Base-by-base conservation (phyloP, 2,888 invertebrate species). In the Pollenia griseotomentosa region DNA sequence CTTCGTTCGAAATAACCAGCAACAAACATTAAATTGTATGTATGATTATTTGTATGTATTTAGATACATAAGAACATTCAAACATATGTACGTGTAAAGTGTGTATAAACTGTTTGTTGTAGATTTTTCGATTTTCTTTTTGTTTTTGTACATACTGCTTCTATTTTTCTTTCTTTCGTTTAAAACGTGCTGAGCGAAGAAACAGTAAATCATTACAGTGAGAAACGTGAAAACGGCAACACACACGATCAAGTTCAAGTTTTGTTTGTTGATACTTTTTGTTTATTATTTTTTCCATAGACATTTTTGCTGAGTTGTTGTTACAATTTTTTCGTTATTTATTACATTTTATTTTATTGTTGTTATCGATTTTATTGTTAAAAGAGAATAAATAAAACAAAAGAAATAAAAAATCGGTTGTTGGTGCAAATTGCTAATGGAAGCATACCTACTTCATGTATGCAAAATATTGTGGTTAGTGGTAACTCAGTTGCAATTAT, bases 171-270 rank as follows among this genome's bases (percentile, higher is more conserved):
- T 89, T 87, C 88, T 91, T 88, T 88, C 80, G 87, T 83, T 92
- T 93, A 92, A 93, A 92, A 93, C 92, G 93, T 93, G 93, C 93
- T 93, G 89, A 90, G 87, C 71, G 88, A 89, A 90, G 91, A 89
- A 92, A 93, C 92, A 90, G 93, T 93, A 92, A 93, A 92, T 93
- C 93, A 93, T 92, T 92, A 89, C 89, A 90, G 90, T 90, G 90
- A 90, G 92, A 92, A 92, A 92, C 93, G 92, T 92, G 90, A 90
- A 89, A 90, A 89, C 88, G 89, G 89, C 88, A 89, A 88, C 87
- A 86, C 77, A 83, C 81, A 87, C 87, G 81, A 84, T 87, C 87
- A 88, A 89, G 89, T 88, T 89, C 88, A 88, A 88, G 87, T 87
- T 75, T 81, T 80, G 79, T 85, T 86, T 86, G 83, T 83, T 83